Base-by-base conservation (phyloP, 2,888 invertebrate genomes). In the Caenorhabditis sp. region DNA sequence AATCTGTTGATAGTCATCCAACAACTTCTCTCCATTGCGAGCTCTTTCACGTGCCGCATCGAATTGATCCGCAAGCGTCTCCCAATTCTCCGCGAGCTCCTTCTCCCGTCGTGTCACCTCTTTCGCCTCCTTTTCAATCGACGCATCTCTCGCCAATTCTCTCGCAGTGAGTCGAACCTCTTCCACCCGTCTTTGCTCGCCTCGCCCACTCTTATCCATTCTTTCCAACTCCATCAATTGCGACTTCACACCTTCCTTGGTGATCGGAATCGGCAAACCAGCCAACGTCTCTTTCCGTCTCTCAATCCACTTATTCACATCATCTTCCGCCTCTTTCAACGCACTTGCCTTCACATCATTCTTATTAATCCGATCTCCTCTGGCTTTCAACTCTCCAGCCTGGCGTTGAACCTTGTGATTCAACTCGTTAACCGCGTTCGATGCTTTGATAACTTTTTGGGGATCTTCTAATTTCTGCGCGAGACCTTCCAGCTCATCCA, bases 1-100 rank as follows among this genome's bases (percentile, higher is more conserved):
- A 67, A 97, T 90, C 78, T 92, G 79, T n/a, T 93, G 93, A 88
- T 94, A 93, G 0, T 93, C 93, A 87, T 95, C 95, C 83, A 93
- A 92, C 91, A 97, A 94, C 88, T 95, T 94, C 84, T 94, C 93
- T 88, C 95, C 91, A 87, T 95, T 93, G 85, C 94, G 93, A 88
- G 94, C 91, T 21, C 80, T 67, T 12, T 71, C 63, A 52, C 69
- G 52, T 1, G 66, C 68, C 8, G 59, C 65, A 49, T 83, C 80
- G 17, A 76, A 69, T 58, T 72, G 56, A 60, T 81, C 78, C 0
- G 76, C 67, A 53, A 82, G 49, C 17, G 52, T 61, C 20, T 78
- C 71, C 76, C 79, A 82, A n/a, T 76, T 68, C 5, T 79, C 78
- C n/a, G 71, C 75, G 17, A 84, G 49, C 5, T 63, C 60, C 57